These are phyloP conservation scores for Zophobas atratus DNA, from an alignment of 1,140 invertebrate species.

Conservation along the genomic window DNA sequence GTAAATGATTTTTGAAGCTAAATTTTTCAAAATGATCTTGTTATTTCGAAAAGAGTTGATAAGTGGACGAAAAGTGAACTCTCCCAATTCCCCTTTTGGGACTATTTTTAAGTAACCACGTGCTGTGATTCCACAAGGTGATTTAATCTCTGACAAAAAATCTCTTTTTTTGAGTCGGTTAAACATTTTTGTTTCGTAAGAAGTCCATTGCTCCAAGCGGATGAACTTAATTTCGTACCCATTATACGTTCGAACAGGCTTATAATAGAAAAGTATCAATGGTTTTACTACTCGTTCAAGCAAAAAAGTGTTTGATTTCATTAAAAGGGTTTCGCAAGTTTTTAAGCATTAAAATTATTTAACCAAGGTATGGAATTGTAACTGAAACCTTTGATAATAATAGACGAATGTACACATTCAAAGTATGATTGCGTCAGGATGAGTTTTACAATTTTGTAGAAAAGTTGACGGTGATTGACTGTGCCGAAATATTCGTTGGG, in stretches of 20 bases:
- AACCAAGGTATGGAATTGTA: background rate
- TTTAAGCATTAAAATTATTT: background rate
- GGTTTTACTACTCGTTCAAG: background rate
- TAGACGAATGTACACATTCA: background rate
- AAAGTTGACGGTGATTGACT: background rate
- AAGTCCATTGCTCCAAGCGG: background rate
- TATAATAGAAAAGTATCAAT: background rate
- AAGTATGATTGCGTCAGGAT: background rate
- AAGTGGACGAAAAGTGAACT: background rate
- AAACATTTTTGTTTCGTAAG: background rate
- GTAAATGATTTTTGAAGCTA: background rate
- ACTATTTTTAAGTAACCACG: background rate
- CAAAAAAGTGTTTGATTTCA: background rate
- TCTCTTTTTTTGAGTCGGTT: background rate
- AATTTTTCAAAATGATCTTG: background rate
- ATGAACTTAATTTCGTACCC: background rate
- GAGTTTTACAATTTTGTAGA: background rate
- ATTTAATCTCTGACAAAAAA: background rate
- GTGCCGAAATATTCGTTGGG: constrained; percentile 9
- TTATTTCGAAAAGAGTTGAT: background rate
- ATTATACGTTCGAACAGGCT: background rate
- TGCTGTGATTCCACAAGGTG: background rate
- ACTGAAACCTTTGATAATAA: background rate
- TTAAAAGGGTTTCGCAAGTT: background rate
- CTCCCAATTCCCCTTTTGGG: background rate